Evolutionary conservation across 2,888 invertebrate genomes (phyloP).

Genomic region (Mimumesa dahlbomi): DNA sequence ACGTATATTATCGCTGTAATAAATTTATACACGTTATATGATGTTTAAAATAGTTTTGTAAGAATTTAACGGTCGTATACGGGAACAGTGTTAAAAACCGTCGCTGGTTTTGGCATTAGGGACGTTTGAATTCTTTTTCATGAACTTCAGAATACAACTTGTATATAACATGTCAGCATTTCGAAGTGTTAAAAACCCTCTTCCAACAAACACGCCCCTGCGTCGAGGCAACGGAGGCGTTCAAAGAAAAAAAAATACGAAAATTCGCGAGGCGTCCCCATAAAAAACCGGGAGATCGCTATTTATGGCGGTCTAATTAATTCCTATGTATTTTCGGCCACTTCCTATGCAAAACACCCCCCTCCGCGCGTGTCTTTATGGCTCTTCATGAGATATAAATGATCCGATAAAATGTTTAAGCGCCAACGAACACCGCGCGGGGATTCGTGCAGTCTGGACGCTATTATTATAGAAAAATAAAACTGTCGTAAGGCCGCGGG

Average conservation of each 20-base stretch:
- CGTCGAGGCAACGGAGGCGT: not conserved
- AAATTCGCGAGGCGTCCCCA: constrained; percentile 33
- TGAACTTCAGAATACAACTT: not conserved
- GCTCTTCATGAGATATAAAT: constrained; percentile 72
- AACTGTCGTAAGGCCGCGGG: constrained; percentile 55
- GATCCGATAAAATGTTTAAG: constrained; percentile 76
- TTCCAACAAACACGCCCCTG: constrained; percentile 42
- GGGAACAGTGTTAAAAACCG: no score
- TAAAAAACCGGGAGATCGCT: constrained; percentile 60
- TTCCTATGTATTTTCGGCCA: constrained; percentile 70
- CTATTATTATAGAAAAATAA: constrained; percentile 69
- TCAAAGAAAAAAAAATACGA: not conserved
- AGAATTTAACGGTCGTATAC: not conserved
- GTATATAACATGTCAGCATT: constrained; percentile 30
- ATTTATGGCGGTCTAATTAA: constrained; percentile 74
- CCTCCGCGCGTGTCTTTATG: constrained; percentile 68
- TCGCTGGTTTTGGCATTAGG: no score
- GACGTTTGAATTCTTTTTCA: no score
- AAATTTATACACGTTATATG: no score
- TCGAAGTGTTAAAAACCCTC: constrained; percentile 43
- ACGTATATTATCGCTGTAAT: no score
- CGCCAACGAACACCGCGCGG: constrained; percentile 48
- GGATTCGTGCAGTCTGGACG: constrained; percentile 42
- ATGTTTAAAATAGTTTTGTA: no score
- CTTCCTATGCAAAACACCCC: constrained; percentile 73